Evolutionary conservation across 2,888 invertebrate species (phyloP), one percentile per base, ranked within the genome.

Genomic region (Drosophila fulvimacula): DNA sequence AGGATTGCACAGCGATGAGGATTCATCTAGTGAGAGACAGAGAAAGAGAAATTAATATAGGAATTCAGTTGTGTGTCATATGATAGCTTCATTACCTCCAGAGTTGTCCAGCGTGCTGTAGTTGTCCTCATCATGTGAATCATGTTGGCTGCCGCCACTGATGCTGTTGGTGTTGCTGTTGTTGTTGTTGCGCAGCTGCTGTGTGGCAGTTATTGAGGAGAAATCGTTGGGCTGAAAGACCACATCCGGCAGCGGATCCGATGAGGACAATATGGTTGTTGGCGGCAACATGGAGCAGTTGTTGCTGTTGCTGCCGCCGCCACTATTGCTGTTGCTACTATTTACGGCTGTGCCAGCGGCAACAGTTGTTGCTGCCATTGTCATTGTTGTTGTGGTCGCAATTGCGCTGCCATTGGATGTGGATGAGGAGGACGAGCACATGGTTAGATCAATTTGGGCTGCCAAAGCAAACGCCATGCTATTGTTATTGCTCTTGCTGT

Each of bases 191-290:
- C 53, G 55, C 30, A 91, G 63, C 59, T 91, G 91, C 52, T 91
- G 91, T 3, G 91, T 87, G 39, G 87, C 89, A 73, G 91, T 81
- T 21, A 91, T 81, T 5, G 91, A 93, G 49, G 93, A 90, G 36
- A 93, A 91, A 66, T 91, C 91, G 71, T 89, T 91, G 13, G 91
- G 91, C 70, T 91, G 88, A 59, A 91, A 91, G 57, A 91, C 78
- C 27, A 91, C 89, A 79, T 91, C 91, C 4, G 89, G 90, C 68
- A 91, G 63, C 5, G 91, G 91, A 74, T 91, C 91, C n/a, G 91
- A 91, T 2, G 91, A 91, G 2, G 91, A 91, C 2, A 91, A 63
- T 70, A 91, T 91, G 1, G 84, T 90, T 13, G 91, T 89, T 5
- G 91, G 91, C 19, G 91, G 91, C 67, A 91, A 51, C 91, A 91